A percentile compares a stretch with the other conserved stretches of the same genome.
phyloP scores from a whole-genome alignment of 2,113 vertebrate genomes.

The Eleginops maclovinus region DNA sequence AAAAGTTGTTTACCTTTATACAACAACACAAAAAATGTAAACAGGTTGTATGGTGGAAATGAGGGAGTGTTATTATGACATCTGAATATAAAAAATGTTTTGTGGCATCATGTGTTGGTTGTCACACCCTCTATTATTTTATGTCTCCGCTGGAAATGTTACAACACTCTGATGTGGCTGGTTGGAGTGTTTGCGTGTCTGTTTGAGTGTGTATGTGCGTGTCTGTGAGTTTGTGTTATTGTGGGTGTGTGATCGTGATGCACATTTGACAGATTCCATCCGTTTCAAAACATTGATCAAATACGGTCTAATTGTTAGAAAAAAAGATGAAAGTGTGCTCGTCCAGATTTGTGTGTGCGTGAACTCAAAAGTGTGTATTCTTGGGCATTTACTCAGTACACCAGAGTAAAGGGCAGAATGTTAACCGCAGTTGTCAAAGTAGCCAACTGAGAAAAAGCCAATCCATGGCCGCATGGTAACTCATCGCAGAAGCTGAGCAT shows the following conservation, averaged over 20 bases:
- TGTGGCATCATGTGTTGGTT: not conserved
- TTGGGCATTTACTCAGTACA: conserved; percentile 37
- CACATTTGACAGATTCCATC: conserved; percentile 24
- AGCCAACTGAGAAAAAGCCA: conserved; percentile 14
- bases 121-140: not conserved
- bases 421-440: conserved; percentile 31
- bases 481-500: not conserved
- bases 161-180: not conserved
- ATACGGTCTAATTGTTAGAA: conserved; percentile 31
- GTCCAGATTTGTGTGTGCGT: not conserved
- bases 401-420: conserved; percentile 9
- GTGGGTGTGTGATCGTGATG: conserved; percentile 3
- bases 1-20: not conserved
- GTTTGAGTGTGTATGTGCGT: not conserved
- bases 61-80: not conserved
- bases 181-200: not conserved
- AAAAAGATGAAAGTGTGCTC: conserved; percentile 1
- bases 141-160: not conserved
- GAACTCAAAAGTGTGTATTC: conserved; percentile 41
- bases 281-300: conserved; percentile 6
- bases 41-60: conserved; percentile 1
- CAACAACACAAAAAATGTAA: not conserved
- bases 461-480: conserved; percentile 1
- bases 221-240: too few relatives aligned
- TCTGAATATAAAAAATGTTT: conserved; percentile 1